Conservation (phyloP, 2,797 vertebrate genomes). For the Pangasius larnaudii region DNA sequence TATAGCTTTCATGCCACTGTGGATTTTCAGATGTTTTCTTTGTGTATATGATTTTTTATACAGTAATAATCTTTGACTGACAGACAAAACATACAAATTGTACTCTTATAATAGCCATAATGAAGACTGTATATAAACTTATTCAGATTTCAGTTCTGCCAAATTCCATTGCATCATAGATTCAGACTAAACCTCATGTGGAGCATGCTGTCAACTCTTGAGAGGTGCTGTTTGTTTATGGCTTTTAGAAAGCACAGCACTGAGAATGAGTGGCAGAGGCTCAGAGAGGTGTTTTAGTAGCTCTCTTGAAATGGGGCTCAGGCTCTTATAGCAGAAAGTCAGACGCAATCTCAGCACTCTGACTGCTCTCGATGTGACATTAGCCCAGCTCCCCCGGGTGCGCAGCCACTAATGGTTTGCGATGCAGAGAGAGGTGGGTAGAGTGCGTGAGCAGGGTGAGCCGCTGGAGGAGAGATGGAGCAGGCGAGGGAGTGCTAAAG, state of each 20-base stretch:
- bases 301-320: conserved; percentile 47
- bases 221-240: conserved; percentile 47
- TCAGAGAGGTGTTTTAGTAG: conserved; percentile 45
- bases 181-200: conserved; percentile 20
- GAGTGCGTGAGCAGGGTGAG: conserved; percentile 37
- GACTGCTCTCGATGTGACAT: conserved; percentile 57
- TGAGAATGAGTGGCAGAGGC: conserved; percentile 19
- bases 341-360: conserved; percentile 55
- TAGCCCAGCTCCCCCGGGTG: conserved; percentile 52
- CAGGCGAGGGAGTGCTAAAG: conserved; percentile 51
- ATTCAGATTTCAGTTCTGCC: conserved; percentile 16
- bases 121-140: conserved; percentile 28
- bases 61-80: background rate
- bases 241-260: conserved; percentile 39
- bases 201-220: conserved; percentile 25
- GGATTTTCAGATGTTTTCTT: conserved; percentile 10
- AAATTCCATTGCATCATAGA: conserved; percentile 31
- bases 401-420: conserved; percentile 53
- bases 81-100: background rate
- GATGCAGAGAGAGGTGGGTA: conserved; percentile 45
- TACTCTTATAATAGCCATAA: background rate
- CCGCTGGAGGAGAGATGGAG: conserved; percentile 27
- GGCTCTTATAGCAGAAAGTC: conserved; percentile 56
- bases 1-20: conserved; percentile 22
- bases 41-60: background rate